Base-by-base conservation (phyloP, 2,797 vertebrate genomes). In the Novumbra hubbsi region DNA sequence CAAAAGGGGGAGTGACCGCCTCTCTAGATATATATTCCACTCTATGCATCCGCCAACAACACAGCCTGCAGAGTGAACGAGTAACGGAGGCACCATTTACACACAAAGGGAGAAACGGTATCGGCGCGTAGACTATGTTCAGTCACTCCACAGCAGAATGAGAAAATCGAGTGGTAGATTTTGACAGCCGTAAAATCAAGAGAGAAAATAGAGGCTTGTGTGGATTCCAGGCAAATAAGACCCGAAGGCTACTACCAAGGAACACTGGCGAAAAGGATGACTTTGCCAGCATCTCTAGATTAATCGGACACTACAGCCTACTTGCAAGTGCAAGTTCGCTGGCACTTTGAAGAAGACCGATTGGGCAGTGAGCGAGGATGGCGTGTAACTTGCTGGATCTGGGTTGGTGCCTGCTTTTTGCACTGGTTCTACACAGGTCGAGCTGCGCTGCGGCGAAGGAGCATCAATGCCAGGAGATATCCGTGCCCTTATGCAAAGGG, bases 391-490 rank as follows among this genome's bases (percentile, higher is more conserved):
- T 94, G 94, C 89, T 94, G 91, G 95, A 94, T 91, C 86, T 96
- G 80, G 94, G 94, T 91, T 87, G 96, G 80, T 94, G 95, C 93
- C 93, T 96, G 92, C 92, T 96, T 76, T 93, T 95, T 64, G 90
- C 92, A 6, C 90, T 95, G 70, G 88, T 94, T 72, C 88, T 94
- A 80, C 94, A 90, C 84, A 81, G 92, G 30, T 91, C 92, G 62
- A 91, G 92, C 80, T 90, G 93, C 80, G 92, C 94, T 66, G 93
- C 95, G 32, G 94, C 95, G 76, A 97, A 98, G 92, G 96, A 97
- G 89, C 93, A 97, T 91, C 94, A 92, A 81, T 99, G 97, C 90
- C 97, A 98, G 86, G 96, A 97, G 93, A 98, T 98, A 82, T 95
- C 96, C 68, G 98, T 98, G 82, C 98, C 98, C 0, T 93, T 98